A percentile compares a stretch with the other conserved stretches of the same genome.
phyloP scores from a whole-genome alignment of 2,113 vertebrate genomes.

The Dicentrarchus labrax region DNA sequence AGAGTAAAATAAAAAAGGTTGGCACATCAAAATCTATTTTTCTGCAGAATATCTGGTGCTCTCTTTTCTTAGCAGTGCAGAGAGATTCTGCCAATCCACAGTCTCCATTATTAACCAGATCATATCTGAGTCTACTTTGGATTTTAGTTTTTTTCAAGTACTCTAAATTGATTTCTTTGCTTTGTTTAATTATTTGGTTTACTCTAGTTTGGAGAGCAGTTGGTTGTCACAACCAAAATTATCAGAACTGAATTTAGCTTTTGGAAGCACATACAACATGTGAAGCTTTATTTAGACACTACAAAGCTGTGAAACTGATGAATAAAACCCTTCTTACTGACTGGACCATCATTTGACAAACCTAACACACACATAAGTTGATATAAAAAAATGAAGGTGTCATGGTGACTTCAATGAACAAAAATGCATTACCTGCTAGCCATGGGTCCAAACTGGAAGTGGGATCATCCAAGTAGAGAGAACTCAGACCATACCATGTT shows the following conservation, averaged over 20 bases:
- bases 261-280: neutral
- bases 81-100: constrained; percentile 18
- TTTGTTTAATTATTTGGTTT: constrained; percentile 21
- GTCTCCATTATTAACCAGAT: constrained; percentile 33
- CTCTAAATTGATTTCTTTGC: neutral
- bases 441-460: too few species aligned
- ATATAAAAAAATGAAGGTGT: neutral
- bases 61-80: neutral
- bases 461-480: neutral
- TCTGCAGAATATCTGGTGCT: constrained; percentile 6
- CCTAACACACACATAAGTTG: neutral
- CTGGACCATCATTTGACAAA: neutral
- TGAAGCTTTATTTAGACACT: neutral
- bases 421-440: too few species aligned
- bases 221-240: neutral
- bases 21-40: neutral
- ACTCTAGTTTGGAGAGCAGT: constrained; percentile 21
- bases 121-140: constrained; percentile 2
- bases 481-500: neutral
- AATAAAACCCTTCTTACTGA: neutral
- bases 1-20: neutral
- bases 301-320: neutral
- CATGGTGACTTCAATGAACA: too few species aligned
- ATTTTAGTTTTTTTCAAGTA: neutral
- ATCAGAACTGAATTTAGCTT: neutral